These are phyloP conservation scores for Pogonomyrmex barbatus DNA, from an alignment of 1,140 invertebrate species.

Conservation along the genomic window DNA sequence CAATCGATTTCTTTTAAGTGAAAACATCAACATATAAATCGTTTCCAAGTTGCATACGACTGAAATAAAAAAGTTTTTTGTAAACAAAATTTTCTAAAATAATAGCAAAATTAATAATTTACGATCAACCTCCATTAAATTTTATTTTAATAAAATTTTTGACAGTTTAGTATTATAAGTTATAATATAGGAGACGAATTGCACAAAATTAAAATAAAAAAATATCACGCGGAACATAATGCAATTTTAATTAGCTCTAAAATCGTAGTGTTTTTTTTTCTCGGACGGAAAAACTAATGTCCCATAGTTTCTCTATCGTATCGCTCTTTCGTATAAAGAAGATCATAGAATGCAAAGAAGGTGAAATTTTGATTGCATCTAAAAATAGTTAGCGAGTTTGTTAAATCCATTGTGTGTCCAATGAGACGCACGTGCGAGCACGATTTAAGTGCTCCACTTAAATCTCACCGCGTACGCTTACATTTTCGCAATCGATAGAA, in stretches of 20 bases:
- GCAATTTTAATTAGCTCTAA: background rate
- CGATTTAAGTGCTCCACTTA: slow-evolving; percentile 18
- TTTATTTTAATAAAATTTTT: slow-evolving; percentile 14
- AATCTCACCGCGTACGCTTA: slow-evolving; percentile 28
- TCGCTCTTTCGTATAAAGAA: background rate
- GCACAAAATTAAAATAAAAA: background rate
- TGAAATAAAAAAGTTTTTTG: background rate
- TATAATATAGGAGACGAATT: background rate
- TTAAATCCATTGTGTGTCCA: slow-evolving; percentile 10
- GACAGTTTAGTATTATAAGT: background rate
- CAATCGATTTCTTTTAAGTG: background rate
- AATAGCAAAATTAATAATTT: background rate
- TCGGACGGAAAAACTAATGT: background rate
- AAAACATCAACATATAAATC: background rate
- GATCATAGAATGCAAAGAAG: background rate
- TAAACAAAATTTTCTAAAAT: background rate
- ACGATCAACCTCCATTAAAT: background rate
- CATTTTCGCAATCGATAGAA: slow-evolving; percentile 79
- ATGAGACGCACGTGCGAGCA: background rate
- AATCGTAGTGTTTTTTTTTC: background rate
- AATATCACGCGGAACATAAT: background rate
- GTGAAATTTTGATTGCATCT: slow-evolving; percentile 4
- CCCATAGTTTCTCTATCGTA: background rate
- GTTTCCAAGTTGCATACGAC: background rate
- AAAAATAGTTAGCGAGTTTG: background rate